These are phyloP conservation scores for Eulemur rufifrons DNA, from an alignment of 2,113 vertebrate species.

Conservation along the genomic window DNA sequence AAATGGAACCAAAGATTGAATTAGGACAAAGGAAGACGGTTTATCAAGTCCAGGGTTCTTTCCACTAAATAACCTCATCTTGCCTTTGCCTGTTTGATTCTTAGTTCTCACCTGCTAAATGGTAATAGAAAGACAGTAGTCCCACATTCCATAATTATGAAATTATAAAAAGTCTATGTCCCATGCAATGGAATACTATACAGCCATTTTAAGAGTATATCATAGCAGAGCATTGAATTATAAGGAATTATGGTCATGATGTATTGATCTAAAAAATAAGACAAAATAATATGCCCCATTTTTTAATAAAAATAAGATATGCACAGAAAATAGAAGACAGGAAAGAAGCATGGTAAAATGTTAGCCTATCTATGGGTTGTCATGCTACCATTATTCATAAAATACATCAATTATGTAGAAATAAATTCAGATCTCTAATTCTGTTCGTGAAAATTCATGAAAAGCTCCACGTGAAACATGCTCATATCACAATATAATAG, in stretches of 20 bases:
- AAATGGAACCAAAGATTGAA: not conserved
- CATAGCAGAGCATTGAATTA: not conserved
- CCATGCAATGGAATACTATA: not conserved
- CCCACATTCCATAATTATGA: not conserved
- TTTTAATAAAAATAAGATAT: not conserved
- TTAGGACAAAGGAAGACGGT: not conserved
- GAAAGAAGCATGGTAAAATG: not conserved
- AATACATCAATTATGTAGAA: slow-evolving; percentile 12
- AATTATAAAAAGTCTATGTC: not conserved
- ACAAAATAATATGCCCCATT: not conserved
- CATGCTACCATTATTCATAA: not conserved
- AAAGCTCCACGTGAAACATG: not conserved
- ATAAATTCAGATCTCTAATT: slow-evolving; percentile 5
- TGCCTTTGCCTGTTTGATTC: not conserved
- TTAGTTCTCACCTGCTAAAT: not conserved
- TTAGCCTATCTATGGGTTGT: not conserved
- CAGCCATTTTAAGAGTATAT: not conserved
- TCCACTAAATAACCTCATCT: not conserved
- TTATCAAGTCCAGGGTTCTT: not conserved
- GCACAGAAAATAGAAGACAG: not conserved
- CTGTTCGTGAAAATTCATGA: not conserved
- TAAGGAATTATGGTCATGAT: not conserved
- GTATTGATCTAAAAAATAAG: not conserved
- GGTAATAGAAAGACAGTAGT: not conserved
- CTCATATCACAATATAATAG: not conserved